Evolutionary conservation across 53 echinoderm and acorn worm species (phyloP).

Genomic region (Mesocentrotus franciscanus): DNA sequence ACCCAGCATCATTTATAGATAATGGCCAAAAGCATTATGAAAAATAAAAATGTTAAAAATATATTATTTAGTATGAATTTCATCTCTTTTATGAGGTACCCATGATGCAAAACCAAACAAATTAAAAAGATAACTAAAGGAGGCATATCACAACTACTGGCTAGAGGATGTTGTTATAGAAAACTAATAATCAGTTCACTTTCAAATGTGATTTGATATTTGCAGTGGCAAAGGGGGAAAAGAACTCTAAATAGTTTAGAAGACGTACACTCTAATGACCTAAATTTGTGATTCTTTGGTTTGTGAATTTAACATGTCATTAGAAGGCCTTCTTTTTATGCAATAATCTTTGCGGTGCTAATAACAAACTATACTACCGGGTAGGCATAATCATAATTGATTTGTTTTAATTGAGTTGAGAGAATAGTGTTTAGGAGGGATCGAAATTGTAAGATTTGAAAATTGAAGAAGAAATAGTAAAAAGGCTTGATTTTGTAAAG

Average conservation of each 20-base stretch:
- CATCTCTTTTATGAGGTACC: no score
- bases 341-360: neutral
- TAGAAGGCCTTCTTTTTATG: neutral
- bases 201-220: slow-evolving; percentile 16
- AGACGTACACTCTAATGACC: neutral
- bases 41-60: neutral
- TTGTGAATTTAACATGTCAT: neutral
- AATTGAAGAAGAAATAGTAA: neutral
- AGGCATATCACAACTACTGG: no score
- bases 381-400: neutral
- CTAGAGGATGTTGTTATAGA: no score
- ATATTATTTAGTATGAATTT: no score
- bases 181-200: no score
- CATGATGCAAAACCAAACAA: no score
- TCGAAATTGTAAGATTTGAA: neutral
- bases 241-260: neutral
- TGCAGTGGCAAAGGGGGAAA: neutral
- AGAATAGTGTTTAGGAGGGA: neutral
- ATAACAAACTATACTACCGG: neutral
- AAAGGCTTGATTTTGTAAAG: neutral
- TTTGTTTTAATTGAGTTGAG: neutral
- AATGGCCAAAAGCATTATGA: neutral
- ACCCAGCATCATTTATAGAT: no score
- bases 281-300: neutral
- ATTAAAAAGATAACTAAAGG: no score